Percentiles rank a stretch among this genome's conserved stretches.
Evolutionary conservation across 2,888 invertebrate genomes (phyloP).

Genomic region (Sminthurinus aureus): DNA sequence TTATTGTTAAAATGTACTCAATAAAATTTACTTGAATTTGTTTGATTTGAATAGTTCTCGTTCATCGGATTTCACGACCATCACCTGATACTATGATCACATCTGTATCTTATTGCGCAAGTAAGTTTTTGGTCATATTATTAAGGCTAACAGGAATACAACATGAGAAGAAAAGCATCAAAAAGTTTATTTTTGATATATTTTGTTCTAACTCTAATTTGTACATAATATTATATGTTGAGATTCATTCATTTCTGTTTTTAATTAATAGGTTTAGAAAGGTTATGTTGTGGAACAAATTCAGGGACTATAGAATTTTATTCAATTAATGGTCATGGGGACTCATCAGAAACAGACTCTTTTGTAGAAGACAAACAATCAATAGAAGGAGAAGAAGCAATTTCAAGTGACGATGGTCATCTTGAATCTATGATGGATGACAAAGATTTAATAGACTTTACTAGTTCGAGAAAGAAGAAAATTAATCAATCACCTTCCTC

Average conservation of each 20-base stretch:
- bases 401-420: neutral
- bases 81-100: conserved; percentile 70
- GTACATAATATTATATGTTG: neutral
- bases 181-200: neutral
- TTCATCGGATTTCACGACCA: conserved; percentile 9
- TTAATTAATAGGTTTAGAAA: conserved; percentile 72
- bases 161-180: too few relatives aligned
- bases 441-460: neutral
- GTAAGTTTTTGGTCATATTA: too few relatives aligned
- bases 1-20: too few relatives aligned
- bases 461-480: neutral
- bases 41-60: neutral
- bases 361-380: conserved; percentile 62
- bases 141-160: too few relatives aligned
- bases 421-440: neutral
- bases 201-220: too few relatives aligned
- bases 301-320: conserved; percentile 84
- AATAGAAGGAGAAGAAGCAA: neutral
- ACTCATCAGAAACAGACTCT: conserved; percentile 73
- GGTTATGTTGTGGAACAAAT: conserved; percentile 83
- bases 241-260: neutral
- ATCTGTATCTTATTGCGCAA: conserved; percentile 85
- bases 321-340: conserved; percentile 69
- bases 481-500: neutral
- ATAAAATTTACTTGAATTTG: too few relatives aligned